Conservation (phyloP, 1,140 invertebrate genomes). For the honey bee (Apis mellifera) region DNA sequence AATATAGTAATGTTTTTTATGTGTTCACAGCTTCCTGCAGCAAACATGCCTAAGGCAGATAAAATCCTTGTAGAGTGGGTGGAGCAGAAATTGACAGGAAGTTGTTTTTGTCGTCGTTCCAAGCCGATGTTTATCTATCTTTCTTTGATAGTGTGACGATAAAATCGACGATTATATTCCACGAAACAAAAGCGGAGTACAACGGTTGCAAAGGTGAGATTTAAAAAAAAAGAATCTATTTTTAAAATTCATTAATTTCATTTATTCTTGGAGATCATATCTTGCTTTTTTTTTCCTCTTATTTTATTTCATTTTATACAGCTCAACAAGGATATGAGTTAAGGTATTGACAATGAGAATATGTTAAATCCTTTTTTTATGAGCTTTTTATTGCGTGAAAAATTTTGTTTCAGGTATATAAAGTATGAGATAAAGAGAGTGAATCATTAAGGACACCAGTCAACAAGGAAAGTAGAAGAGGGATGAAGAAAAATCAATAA, state of each 20-base stretch:
- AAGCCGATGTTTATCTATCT: slow-evolving; percentile 3
- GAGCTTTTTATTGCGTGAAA: too few species aligned
- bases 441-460: background rate
- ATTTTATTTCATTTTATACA: too few species aligned
- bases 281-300: background rate
- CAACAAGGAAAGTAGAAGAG: background rate
- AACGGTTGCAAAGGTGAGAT: background rate
- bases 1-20: background rate
- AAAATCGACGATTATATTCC: slow-evolving; percentile 3
- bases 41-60: background rate
- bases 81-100: slow-evolving; percentile 25
- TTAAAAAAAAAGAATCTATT: background rate
- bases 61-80: slow-evolving; percentile 44
- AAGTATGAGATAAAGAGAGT: too few species aligned
- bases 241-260: slow-evolving; percentile 3
- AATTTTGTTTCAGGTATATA: too few species aligned
- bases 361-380: too few species aligned
- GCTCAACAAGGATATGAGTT: too few species aligned
- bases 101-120: background rate
- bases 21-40: background rate
- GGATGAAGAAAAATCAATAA: background rate
- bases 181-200: background rate
- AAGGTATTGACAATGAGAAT: too few species aligned
- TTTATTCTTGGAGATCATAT: background rate
- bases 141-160: background rate